Evolutionary conservation across 2,113 vertebrate species (phyloP).

Genomic region (Felis chaus): DNA sequence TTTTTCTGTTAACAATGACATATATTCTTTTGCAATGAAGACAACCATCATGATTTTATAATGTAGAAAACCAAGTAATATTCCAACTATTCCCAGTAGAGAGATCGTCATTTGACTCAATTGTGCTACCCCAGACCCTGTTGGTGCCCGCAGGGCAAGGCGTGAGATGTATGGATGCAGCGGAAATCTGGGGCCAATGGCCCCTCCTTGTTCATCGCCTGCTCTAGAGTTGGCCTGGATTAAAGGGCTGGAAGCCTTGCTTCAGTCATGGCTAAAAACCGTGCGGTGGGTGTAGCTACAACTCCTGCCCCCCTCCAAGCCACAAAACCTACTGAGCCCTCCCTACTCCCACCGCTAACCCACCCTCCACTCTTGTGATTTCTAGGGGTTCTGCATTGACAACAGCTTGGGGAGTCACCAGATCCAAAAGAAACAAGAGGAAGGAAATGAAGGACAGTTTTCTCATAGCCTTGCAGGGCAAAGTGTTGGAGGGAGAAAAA

Average conservation of each 20-base stretch:
- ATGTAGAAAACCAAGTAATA: not conserved
- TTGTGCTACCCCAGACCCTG: not conserved
- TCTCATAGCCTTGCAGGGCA: not conserved
- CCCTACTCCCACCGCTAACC: not conserved
- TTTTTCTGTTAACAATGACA: not conserved
- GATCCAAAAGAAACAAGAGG: not conserved
- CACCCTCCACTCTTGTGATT: not conserved
- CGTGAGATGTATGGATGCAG: not conserved
- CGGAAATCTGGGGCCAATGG: not conserved
- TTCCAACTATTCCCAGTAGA: not conserved
- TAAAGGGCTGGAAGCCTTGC: not conserved
- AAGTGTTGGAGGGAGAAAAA: not conserved
- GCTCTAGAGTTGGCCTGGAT: not conserved
- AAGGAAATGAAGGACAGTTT: not conserved
- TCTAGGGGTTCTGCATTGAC: not conserved
- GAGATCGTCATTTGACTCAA: not conserved
- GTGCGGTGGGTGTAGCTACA: not conserved
- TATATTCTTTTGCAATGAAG: not conserved
- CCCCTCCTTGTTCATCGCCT: rapidly evolving
- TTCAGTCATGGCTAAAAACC: not conserved
- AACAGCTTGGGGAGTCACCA: not conserved
- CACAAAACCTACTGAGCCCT: not conserved
- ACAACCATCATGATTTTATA: not conserved
- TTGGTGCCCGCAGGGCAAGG: not conserved
- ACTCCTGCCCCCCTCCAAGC: not conserved